Base-by-base conservation (phyloP, 2,888 invertebrate genomes). In the Pimpla rufipes region DNA sequence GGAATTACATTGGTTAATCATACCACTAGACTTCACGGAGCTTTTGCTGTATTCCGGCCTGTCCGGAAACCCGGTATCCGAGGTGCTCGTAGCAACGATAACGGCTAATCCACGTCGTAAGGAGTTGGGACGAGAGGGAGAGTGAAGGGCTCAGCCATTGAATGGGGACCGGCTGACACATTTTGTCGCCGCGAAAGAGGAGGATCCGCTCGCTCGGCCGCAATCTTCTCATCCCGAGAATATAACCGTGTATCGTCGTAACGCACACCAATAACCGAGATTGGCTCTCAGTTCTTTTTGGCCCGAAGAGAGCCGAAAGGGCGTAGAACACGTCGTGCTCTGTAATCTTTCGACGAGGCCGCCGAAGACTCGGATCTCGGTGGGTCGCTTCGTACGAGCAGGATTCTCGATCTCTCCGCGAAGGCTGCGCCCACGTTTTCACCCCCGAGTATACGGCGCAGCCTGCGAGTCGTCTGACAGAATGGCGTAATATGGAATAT, bases 201-300 rank as follows among this genome's bases (percentile, higher is more conserved):
- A 40, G 57, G 13, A 37, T 8, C 45, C 57, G 29, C 3, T 5
- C 29, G 29, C 29, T 21, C 21, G 23, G 68, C 42, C 62, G 47
- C 71, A 76, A 74, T 76, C 75, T 59, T 79, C 71, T 71, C 62
- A 75, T 75, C 75, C 75, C 62, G 55, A 47, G 35, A 83, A 78
- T 76, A 86, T 87, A 86, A 84, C 85, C 87, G 84, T 87, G 87
- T 85, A 86, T 89, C 79, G 75, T 81, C 87, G 86, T 86, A 87
- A 85, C 81, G 77, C 68, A 50, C 84, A 83, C 89, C 90, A 89
- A 90, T 91, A 91, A 90, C 88, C 82, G 86, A 90, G 88, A 91
- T 91, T 91, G 91, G 85, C 89, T 89, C 86, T 89, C 85, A 87
- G 89, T 90, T 87, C 87, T 64, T 86, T 87, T 83, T 67, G 37